Conservation (phyloP, 2,888 invertebrate genomes). For the Cybosia mesomella region DNA sequence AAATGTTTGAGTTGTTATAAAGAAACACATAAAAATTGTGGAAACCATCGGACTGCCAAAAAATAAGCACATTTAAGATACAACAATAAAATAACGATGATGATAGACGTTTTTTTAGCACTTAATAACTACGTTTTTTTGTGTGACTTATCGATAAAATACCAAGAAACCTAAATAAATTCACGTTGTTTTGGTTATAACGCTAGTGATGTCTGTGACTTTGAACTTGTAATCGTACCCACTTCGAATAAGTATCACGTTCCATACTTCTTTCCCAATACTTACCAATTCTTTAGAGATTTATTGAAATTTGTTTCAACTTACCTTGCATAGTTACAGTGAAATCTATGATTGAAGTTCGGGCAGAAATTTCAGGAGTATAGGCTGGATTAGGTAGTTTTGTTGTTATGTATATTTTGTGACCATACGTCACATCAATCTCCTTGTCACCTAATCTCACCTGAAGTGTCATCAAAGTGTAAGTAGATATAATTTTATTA, state of each 20-base stretch:
- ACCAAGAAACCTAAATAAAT: no score
- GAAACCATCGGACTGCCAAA: no score
- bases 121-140: neutral
- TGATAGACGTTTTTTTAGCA: neutral
- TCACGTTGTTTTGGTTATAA: no score
- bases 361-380: slow-evolving; percentile 94
- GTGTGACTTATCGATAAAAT: neutral
- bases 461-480: slow-evolving; percentile 63
- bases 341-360: slow-evolving; percentile 95
- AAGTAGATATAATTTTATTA: neutral
- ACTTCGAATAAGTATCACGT: no score
- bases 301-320: neutral
- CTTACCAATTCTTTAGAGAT: neutral
- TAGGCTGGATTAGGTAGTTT: slow-evolving; percentile 95
- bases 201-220: no score
- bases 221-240: no score
- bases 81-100: neutral
- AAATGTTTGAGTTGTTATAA: neutral
- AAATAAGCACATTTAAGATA: neutral
- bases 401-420: slow-evolving; percentile 94
- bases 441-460: slow-evolving; percentile 96
- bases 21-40: no score
- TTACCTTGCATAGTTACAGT: slow-evolving; percentile 95
- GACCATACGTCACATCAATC: slow-evolving; percentile 91
- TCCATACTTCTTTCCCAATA: no score